Evolutionary conservation across 2,888 invertebrate species (phyloP).

Genomic region (Trypoxylon attenuatum): DNA sequence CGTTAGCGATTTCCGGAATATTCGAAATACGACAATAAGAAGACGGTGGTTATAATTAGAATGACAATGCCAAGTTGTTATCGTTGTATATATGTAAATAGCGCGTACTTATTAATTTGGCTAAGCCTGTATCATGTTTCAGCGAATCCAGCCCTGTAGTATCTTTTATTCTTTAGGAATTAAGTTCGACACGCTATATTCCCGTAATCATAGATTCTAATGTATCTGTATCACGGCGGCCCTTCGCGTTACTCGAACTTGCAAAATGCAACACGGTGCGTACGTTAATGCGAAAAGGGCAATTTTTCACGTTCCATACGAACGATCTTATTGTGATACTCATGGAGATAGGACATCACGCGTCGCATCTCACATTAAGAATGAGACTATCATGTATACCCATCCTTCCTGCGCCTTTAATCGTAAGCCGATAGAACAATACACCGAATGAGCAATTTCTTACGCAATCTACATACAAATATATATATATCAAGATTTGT

Average conservation of each 20-base stretch:
- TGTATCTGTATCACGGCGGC: not conserved
- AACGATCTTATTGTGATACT: conserved; percentile 61
- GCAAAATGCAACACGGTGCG: not conserved
- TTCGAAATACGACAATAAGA: conserved; percentile 53
- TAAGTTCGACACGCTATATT: conserved; percentile 38
- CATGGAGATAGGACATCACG: conserved; percentile 41
- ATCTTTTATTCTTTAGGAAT: conserved; percentile 30
- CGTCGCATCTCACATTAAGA: conserved; percentile 16
- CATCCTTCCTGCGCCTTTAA: not conserved
- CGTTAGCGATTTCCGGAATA: no score
- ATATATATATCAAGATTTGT: no score
- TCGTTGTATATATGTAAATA: conserved; percentile 75
- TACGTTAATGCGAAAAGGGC: conserved; percentile 28
- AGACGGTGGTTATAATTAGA: conserved; percentile 63
- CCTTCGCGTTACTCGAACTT: not conserved
- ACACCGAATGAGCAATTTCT: no score
- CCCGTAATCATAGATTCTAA: conserved; percentile 21
- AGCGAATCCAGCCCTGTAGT: conserved; percentile 22
- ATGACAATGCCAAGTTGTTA: conserved; percentile 65
- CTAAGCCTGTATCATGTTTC: conserved; percentile 63
- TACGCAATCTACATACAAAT: no score
- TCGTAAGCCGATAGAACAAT: not conserved
- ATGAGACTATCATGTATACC: conserved; percentile 23
- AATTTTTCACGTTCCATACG: conserved; percentile 55
- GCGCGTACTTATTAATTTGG: conserved; percentile 74